phyloP scores from a whole-genome alignment of 2,113 vertebrate genomes.

The Zosterops lateralis region DNA sequence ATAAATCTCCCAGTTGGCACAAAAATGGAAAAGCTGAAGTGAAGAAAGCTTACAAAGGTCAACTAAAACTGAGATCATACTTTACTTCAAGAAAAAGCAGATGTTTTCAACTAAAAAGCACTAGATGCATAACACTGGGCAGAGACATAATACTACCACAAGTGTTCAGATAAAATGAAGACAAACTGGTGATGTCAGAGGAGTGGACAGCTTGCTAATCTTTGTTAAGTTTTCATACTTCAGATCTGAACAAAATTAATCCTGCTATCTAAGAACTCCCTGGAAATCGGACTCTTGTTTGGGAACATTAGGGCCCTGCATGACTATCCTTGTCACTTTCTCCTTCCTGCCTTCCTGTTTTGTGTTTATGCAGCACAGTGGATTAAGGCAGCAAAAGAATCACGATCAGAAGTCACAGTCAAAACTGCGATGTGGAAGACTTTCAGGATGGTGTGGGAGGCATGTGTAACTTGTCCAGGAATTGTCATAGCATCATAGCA shows the following conservation, averaged over 20 bases:
- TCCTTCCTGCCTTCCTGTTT: not conserved
- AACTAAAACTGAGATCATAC: not conserved
- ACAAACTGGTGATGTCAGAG: not conserved
- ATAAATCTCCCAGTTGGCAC: not conserved
- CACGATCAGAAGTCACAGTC: not conserved
- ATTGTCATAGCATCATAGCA: not conserved
- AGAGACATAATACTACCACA: rapidly evolving
- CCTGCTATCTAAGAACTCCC: not conserved
- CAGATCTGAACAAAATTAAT: not conserved
- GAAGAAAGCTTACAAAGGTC: not conserved
- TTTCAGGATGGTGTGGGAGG: not conserved
- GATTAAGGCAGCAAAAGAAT: not conserved
- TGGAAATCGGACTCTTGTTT: not conserved
- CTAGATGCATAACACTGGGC: not conserved
- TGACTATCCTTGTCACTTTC: not conserved
- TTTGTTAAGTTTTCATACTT: not conserved
- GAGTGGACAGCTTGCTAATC: not conserved
- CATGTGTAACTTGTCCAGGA: not conserved
- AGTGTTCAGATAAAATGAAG: not conserved
- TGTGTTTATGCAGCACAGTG: not conserved
- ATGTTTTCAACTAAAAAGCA: not conserved
- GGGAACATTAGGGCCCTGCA: not conserved
- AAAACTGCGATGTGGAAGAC: not conserved
- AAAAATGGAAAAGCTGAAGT: not conserved
- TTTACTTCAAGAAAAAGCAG: not conserved